Evolutionary conservation across 2,113 vertebrate genomes (phyloP), one percentile per base, ranked within the genome.

Genomic region (Raja brachyura): DNA sequence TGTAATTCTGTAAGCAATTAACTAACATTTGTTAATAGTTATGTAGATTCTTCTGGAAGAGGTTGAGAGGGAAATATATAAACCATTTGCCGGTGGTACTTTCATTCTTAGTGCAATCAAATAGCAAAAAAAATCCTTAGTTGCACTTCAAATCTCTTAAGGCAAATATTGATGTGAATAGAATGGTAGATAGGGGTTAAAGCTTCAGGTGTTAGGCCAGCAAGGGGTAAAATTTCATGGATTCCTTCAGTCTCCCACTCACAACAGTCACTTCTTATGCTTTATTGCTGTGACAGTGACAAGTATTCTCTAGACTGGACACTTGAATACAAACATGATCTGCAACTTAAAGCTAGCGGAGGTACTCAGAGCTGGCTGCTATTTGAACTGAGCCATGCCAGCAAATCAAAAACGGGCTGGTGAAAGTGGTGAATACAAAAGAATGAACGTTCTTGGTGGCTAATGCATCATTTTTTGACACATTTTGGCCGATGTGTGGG

Each of bases 71-170:
- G 96, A 96, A 97, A 96, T 96, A 97, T 97, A 95, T 93, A 95
- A 95, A 96, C 96, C 96, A 97, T 98, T 97, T 98, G 97, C 97
- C 98, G 97, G 97, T 97, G 97, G 97, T 97, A 97, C 97, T 97
- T 98, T 97, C 97, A 97, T 97, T 97, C 96, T 96, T 96, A 97
- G 96, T 97, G 97, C 97, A 98, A 98, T 98, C 97, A 98, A 97
- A 97, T 96, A 95, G 96, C 97, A 96, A 97, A 97, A 97, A 97
- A 96, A 77, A 83, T 93, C 70, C 93, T 81, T 90, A 96, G 97
- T 96, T 96, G 97, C 96, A 96, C 97, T 97, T 95, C 93, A 96
- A 96, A 97, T 96, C 96, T 96, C 96, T 96, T 95, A 96, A 96
- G 97, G 96, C 97, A 97, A 98, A 97, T 98, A 97, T 97, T 96